phyloP scores from a whole-genome alignment of 2,113 vertebrate genomes.

The Climacteris rufus region DNA sequence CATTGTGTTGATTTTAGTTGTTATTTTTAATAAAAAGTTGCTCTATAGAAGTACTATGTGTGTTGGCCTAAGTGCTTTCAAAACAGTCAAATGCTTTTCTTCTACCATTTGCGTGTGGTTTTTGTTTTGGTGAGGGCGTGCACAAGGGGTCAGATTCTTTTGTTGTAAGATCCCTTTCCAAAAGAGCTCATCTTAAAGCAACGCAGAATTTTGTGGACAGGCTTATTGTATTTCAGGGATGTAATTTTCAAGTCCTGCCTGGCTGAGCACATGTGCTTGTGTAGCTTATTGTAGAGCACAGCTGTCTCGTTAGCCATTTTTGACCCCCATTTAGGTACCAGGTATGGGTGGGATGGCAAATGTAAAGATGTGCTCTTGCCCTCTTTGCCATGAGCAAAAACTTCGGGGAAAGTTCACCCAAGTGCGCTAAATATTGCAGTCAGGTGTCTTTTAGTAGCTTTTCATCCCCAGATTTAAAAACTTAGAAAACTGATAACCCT shows the following conservation, averaged over 20 bases:
- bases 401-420: background rate
- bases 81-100: background rate
- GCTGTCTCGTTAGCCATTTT: background rate
- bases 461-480: background rate
- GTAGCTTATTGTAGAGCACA: background rate
- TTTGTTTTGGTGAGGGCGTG: background rate
- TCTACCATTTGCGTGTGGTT: background rate
- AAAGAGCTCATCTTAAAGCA: background rate
- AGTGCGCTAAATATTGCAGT: rapidly evolving
- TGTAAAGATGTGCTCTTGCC: background rate
- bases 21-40: background rate
- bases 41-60: background rate
- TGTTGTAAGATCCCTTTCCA: background rate
- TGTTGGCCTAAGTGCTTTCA: background rate
- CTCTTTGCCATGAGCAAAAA: rapidly evolving
- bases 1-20: background rate
- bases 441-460: background rate
- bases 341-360: background rate
- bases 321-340: background rate
- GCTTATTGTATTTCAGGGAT: background rate
- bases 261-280: background rate
- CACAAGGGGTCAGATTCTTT: background rate
- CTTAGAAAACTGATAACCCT: background rate
- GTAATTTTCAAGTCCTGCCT: background rate
- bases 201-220: background rate